Conservation (phyloP, 1,140 invertebrate genomes). For the Drosophila watanabei region DNA sequence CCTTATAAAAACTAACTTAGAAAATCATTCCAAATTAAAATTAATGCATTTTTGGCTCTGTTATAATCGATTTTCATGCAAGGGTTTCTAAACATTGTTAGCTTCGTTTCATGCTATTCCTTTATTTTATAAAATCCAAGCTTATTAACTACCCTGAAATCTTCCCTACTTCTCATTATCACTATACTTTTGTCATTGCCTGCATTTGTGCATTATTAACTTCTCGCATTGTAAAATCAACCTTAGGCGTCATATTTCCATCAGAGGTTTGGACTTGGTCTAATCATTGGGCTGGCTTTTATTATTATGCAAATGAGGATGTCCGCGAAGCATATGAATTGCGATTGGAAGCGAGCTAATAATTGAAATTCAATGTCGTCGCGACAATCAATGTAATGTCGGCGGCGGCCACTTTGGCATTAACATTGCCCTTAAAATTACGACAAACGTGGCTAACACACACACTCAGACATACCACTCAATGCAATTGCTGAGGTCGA, state of each 20-base stretch:
- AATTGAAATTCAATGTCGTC: constrained; percentile 77
- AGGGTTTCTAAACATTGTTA: too few species aligned
- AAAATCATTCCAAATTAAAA: too few species aligned
- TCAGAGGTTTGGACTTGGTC: constrained; percentile 54
- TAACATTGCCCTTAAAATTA: constrained; percentile 76
- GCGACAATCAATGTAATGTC: constrained; percentile 60
- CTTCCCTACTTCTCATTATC: constrained; percentile 1
- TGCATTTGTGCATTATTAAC: constrained; percentile 28
- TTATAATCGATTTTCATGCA: too few species aligned
- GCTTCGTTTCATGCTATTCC: too few species aligned
- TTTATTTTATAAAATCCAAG: neutral
- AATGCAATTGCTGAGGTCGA: constrained; percentile 39
- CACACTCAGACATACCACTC: neutral
- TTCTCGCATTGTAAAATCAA: constrained; percentile 47
- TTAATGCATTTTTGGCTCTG: too few species aligned
- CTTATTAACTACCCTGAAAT: constrained; percentile 6
- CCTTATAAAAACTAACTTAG: too few species aligned
- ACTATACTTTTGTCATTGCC: constrained; percentile 26
- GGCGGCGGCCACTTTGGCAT: constrained; percentile 53
- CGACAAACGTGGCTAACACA: constrained; percentile 19
- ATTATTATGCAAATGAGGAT: constrained; percentile 61
- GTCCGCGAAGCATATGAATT: constrained; percentile 46
- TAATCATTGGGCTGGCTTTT: constrained; percentile 42
- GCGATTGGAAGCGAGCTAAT: constrained; percentile 33
- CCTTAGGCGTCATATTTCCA: constrained; percentile 64